Conservation (phyloP, 2,797 vertebrate genomes). For the Chelon labrosus region DNA sequence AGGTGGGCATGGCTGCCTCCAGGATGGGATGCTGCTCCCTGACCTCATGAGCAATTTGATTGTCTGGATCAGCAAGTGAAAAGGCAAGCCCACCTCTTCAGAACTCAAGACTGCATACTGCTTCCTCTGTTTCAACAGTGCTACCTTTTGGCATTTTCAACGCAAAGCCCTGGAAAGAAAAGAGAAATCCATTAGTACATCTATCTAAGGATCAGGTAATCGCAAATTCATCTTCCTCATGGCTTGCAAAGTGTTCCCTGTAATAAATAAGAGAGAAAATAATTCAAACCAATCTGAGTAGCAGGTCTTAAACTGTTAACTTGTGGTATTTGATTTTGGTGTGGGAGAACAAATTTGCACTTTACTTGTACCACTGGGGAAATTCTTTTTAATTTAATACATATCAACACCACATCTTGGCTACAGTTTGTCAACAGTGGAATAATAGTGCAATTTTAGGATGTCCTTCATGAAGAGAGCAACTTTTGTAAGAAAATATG, state of each 20-base stretch:
- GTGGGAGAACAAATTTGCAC: conserved; percentile 14
- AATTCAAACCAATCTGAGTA: background rate
- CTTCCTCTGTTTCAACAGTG: conserved; percentile 6
- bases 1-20: conserved; percentile 76
- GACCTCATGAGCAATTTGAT: conserved; percentile 68
- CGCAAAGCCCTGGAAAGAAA: conserved; percentile 58
- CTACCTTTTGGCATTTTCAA: conserved; percentile 26
- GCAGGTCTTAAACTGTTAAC: background rate
- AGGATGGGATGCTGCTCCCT: conserved; percentile 51
- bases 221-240: conserved; percentile 3
- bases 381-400: background rate
- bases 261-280: conserved; percentile 7
- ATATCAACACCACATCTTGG: background rate
- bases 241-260: conserved; percentile 13
- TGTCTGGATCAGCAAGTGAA: conserved; percentile 40
- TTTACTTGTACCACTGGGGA: background rate
- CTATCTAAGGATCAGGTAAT: conserved; percentile 1
- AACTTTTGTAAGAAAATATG: conserved; percentile 2
- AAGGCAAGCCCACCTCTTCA: conserved; percentile 41
- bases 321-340: conserved; percentile 18
- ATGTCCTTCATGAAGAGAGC: too few relatives aligned
- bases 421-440: background rate
- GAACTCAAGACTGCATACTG: conserved; percentile 58
- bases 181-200: conserved; percentile 33
- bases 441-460: background rate